Evolutionary conservation across 1,140 invertebrate species (phyloP).

Genomic region (Ruditapes philippinarum): DNA sequence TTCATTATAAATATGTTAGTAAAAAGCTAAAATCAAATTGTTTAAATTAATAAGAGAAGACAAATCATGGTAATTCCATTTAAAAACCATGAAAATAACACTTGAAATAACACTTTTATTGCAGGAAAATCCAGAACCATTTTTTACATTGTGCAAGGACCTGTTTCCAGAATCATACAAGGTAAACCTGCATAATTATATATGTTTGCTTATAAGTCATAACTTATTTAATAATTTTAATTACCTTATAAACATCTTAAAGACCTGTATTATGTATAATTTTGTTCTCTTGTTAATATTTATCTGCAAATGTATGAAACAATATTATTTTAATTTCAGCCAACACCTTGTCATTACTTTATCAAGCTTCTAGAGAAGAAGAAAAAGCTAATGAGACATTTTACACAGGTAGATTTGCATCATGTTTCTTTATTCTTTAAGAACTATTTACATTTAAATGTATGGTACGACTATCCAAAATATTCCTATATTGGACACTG

Average conservation of each 20-base stretch:
- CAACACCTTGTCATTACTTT: slow-evolving; percentile 86
- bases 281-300: no score
- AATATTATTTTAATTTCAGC: slow-evolving; percentile 73
- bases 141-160: slow-evolving; percentile 85
- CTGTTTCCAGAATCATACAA: slow-evolving; percentile 84
- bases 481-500: no score
- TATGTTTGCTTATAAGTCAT: no score
- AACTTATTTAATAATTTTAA: no score
- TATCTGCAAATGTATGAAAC: not conserved
- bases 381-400: slow-evolving; percentile 82
- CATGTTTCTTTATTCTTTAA: not conserved
- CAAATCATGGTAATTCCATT: not conserved
- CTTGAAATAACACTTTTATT: slow-evolving; percentile 67
- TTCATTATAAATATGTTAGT: not conserved
- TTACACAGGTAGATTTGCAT: slow-evolving; percentile 82
- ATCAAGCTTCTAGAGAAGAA: slow-evolving; percentile 83
- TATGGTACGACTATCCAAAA: no score
- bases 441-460: no score
- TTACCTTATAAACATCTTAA: no score
- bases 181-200: slow-evolving; percentile 66
- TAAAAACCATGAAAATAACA: no score
- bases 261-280: no score
- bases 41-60: not conserved
- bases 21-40: not conserved
- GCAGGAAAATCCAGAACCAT: slow-evolving; percentile 87